Evolutionary conservation across 1,140 invertebrate species (phyloP).

Genomic region (Leguminivora glycinivorella): DNA sequence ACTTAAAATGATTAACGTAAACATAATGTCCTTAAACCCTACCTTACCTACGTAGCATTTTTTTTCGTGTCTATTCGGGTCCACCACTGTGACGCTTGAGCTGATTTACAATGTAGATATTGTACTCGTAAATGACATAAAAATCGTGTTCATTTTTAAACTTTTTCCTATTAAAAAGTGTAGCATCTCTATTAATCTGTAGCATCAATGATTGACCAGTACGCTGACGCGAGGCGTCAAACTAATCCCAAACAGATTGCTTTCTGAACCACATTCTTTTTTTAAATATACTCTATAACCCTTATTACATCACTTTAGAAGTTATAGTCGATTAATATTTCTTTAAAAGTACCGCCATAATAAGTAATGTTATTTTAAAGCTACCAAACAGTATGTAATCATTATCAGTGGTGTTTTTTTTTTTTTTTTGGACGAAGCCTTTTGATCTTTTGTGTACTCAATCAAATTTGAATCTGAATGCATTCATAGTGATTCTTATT

Average conservation of each 20-base stretch:
- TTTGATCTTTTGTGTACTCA: constrained; percentile 17
- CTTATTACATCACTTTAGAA: not conserved
- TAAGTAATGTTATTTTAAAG: constrained; percentile 21
- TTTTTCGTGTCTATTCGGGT: too few relatives aligned
- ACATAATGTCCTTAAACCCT: too few relatives aligned
- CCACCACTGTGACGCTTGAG: too few relatives aligned
- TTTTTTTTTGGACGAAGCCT: not conserved
- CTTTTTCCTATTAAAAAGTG: not conserved
- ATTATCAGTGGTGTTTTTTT: constrained; percentile 2
- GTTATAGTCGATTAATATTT: not conserved
- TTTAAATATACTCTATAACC: not conserved
- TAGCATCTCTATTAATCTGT: not conserved
- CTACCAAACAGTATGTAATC: constrained; percentile 7
- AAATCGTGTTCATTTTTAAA: not conserved
- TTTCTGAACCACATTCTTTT: constrained; percentile 8
- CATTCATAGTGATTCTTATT: constrained; percentile 2
- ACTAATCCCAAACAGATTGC: constrained; percentile 15
- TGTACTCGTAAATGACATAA: not conserved
- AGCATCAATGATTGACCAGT: constrained; percentile 6
- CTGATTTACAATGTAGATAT: too few relatives aligned
- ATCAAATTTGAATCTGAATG: constrained; percentile 15
- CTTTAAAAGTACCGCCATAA: constrained; percentile 3
- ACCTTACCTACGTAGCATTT: too few relatives aligned
- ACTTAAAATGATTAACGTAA: too few relatives aligned
- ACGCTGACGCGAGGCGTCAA: constrained; percentile 16